Evolutionary conservation across 2,113 vertebrate species (phyloP), one percentile per base, ranked within the genome.

Genomic region (Heterocephalus glaber): DNA sequence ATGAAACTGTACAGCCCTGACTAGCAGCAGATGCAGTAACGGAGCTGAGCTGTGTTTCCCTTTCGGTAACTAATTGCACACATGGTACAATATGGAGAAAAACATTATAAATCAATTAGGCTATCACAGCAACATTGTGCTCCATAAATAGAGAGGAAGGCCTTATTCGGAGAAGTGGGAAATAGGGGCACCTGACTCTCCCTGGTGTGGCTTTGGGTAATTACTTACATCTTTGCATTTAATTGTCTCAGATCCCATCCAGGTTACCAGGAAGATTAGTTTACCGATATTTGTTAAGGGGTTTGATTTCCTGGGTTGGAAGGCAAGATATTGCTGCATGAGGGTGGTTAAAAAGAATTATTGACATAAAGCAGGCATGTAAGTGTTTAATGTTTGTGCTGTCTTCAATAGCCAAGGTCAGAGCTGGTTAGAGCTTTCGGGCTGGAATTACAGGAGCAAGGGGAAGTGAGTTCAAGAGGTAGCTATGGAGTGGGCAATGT

Each of bases 61-160:
- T 94, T 90, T 96, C 82, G 86, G 96, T 96, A 97, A 97, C 96
- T 97, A 97, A 97, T 96, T 97, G 96, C 92, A 91, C 94, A 93
- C 96, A 97, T 91, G 94, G 90, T 91, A 81, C 61, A 95, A 92
- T 87, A 83, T n/a, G 20, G 92, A 95, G 94, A 83, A 89, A 97
- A 96, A 93, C 96, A 96, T 97, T 97, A 96, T 97, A 96, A 97
- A 97, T 97, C 96, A 98, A 97, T 97, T 97, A 97, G 82, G 61
- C 94, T 83, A 76, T 96, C 94, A 90, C 30, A 77, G 91, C 83
- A 95, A 81, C 91, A 80, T 58, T 44, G 68, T 56, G 82, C 82
- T 97, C 94, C 86, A 52, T 66, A 86, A 92, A 92, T 26, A 87
- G 90, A 79, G 86, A 95, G 20, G 49, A 26, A 30, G 24, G 91